Evolutionary conservation across 1,140 invertebrate species (phyloP), one percentile per base, ranked within the genome.

Genomic region (Varroa destructor): DNA sequence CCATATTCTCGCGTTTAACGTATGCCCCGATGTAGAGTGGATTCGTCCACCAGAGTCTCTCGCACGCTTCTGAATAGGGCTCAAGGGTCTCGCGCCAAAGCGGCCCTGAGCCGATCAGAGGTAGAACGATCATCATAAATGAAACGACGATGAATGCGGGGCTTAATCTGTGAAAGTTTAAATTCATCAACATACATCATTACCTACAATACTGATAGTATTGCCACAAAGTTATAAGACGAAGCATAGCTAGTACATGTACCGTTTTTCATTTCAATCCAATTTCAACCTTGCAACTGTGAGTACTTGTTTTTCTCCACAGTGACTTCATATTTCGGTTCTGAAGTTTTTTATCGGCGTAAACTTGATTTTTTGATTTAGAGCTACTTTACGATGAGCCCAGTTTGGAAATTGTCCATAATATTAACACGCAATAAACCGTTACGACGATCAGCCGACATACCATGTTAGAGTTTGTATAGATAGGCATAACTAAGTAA

Each of bases 11-110:
- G 14, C 61, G 61, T 2, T 67, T 40, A 37, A 67, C 8, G 61
- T 67, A 67, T 12, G 61, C 12, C 12, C 61, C 61, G 10, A 75
- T 51, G 64, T 74, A 77, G 10, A 77, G 37, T 6, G 75, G 57
- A 55, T 76, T 77, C 1, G 71, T 61, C 76, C 76, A 77, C 76
- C 76, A 77, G n/a, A 75, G 72, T 8, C 72, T 72, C 42, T 71
- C 51, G 42, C 76, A 77, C 6, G 56, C 70, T 25, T 75, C 67
- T 1, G 74, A 54, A 0, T 75, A 74, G 1, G 25, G 55, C 55
- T 74, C 74, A 10, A 74, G 72, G 1, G 74, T 75, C 46, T 75
- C 74, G 43, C 74, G 71, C 74, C 74, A 75, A n/a, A 75, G 71
- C 12, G 74, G 74, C 4, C 74, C 74, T 4, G 74, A 74, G 8